Evolutionary conservation across 2,113 vertebrate genomes (phyloP), one percentile per base, ranked within the genome.

Genomic region (Phainopepla nitens): DNA sequence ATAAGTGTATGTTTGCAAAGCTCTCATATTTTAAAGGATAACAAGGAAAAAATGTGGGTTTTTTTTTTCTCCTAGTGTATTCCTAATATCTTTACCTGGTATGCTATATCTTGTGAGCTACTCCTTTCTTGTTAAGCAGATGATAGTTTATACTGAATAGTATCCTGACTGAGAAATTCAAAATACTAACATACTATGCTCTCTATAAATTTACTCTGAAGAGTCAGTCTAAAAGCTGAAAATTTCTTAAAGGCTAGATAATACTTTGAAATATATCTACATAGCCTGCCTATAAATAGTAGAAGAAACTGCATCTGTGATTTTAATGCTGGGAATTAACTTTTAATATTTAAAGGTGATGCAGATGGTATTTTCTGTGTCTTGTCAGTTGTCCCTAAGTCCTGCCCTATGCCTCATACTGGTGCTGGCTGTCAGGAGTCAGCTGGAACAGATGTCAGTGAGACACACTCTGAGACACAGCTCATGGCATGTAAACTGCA

Each of bases 11-110:
- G 35, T 72, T 96, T 90, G 47, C 57, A 65, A 57, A 31, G 25
- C 25, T 95, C 89, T 91, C 35, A 44, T 70, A 76, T 72, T 87
- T 93, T 77, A 88, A 69, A 80, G 36, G 18, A 76, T 57, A 88
- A 72, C 29, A 69, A 72, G 47, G 62, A 44, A 76, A 39, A 83
- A 81, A 65, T 51, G 22, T 29, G 2, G 0, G 1, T 0, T 0
- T 31, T 39, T 73, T 2, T 2, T 27, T 87, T 36, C 49, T 82
- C 11, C 41, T 60, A 19, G 10, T 29, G 1, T 64, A 79, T 80
- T 82, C 20, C 8, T 42, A 58, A 39, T 76, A 33, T 28, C 8
- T 80, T 88, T 95, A 45, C 17, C 36, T 80, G n/a, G 54, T 28
- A 28, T 44, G 11, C 25, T 90, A 14, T 28, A 60, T 49, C 42